Conservation (phyloP, 64 coral and sea anemone genomes). For the Orbicella faveolata region DNA sequence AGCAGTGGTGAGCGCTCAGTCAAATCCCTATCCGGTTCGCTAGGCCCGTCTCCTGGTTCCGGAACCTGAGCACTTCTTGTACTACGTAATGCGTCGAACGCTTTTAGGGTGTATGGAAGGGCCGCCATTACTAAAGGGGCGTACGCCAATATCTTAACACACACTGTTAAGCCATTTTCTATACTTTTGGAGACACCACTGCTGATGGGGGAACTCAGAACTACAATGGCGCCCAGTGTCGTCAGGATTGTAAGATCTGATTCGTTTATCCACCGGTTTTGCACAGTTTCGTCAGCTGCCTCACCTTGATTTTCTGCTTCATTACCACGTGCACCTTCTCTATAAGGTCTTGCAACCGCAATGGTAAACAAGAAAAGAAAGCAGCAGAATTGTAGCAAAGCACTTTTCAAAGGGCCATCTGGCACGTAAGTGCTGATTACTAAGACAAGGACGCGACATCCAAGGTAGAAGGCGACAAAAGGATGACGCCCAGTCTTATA, state of each 20-base stretch:
- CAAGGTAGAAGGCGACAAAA: conserved; percentile 73
- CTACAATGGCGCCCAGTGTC: neutral
- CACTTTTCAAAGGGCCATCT: neutral
- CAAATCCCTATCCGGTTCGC: too few species aligned
- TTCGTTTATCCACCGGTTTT: neutral
- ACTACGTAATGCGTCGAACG: neutral
- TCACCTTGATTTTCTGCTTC: neutral
- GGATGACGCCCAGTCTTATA: conserved; percentile 55
- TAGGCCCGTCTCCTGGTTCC: neutral
- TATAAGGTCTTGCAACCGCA: conserved; percentile 60
- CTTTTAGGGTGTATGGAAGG: neutral
- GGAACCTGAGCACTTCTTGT: neutral
- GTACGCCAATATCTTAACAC: neutral
- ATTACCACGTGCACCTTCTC: neutral
- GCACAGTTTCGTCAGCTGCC: neutral
- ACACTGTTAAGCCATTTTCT: neutral
- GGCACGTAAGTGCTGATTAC: conserved; percentile 37
- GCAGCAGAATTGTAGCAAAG: conserved; percentile 44
- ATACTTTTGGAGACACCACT: neutral
- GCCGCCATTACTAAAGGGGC: neutral
- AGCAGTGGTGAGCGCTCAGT: too few species aligned
- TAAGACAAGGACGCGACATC: conserved; percentile 40
- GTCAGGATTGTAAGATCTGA: neutral
- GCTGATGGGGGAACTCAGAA: neutral
- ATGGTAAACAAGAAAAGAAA: conserved; percentile 43